These are phyloP conservation scores for Drosophila tsacasi DNA, from an alignment of 1,140 invertebrate genomes.

Conservation along the genomic window DNA sequence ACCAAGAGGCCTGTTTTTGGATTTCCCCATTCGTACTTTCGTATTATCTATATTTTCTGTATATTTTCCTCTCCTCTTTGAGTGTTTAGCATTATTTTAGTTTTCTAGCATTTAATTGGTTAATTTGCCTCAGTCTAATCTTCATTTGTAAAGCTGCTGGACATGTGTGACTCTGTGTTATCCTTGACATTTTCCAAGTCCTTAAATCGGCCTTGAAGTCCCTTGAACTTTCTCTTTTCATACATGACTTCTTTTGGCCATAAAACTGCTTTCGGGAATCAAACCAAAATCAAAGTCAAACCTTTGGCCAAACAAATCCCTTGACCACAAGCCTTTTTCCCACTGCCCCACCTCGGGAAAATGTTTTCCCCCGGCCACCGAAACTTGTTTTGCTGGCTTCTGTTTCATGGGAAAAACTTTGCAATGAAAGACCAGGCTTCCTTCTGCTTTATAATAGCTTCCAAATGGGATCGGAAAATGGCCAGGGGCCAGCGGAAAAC, in stretches of 20 bases:
- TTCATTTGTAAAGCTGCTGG: no score
- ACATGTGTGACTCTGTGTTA: neutral
- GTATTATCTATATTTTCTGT: slow-evolving; percentile 4
- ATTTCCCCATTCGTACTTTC: neutral
- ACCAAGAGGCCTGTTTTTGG: neutral
- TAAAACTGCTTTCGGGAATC: slow-evolving; percentile 20
- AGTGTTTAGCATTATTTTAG: no score
- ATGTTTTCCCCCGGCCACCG: neutral
- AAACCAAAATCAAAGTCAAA: slow-evolving; percentile 50
- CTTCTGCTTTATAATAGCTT: neutral
- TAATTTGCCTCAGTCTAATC: neutral
- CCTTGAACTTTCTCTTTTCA: neutral
- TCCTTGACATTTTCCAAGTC: neutral
- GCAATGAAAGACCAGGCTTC: neutral
- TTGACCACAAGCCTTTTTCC: slow-evolving; percentile 23
- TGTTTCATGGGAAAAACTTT: slow-evolving; percentile 12
- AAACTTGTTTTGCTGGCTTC: neutral
- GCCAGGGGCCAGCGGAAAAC: slow-evolving; percentile 6
- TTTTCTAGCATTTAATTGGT: neutral
- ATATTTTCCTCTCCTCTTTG: neutral
- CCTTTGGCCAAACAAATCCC: slow-evolving; percentile 49
- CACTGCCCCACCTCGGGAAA: neutral
- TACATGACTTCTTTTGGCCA: slow-evolving; percentile 14
- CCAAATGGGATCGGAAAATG: slow-evolving; percentile 20
- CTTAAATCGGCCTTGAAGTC: slow-evolving; percentile 6